Percentiles rank a stretch among this genome's conserved stretches.
phyloP scores from a whole-genome alignment of 2,888 invertebrate genomes.

The Salpingus planirostris region DNA sequence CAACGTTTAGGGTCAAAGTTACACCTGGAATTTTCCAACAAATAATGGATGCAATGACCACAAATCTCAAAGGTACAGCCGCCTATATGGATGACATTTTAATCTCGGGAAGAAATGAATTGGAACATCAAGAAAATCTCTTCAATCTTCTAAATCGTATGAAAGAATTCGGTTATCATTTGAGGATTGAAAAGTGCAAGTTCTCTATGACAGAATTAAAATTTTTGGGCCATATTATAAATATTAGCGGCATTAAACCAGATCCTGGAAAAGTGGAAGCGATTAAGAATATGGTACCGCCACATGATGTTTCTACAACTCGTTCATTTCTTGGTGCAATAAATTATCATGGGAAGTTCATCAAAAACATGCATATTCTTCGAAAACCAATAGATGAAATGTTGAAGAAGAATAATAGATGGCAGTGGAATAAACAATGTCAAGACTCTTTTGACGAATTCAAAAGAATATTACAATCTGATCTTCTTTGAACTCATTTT shows the following conservation, averaged over 20 bases:
- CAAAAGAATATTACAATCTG: constrained; percentile 3
- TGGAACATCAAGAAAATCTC: neutral
- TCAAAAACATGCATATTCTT: constrained; percentile 5
- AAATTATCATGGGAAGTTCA: constrained; percentile 2
- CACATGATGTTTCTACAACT: constrained; percentile 3
- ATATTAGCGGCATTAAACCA: constrained; percentile 10
- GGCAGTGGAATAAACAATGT: constrained; percentile 6
- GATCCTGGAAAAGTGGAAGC: constrained; percentile 10
- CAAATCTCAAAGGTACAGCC: no score
- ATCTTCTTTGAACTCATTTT: constrained; percentile 4
- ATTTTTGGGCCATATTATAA: constrained; percentile 9
- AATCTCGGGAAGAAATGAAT: neutral
- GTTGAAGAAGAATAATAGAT: constrained; percentile 3
- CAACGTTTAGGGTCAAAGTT: no score
- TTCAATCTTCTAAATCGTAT: neutral
- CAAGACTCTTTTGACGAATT: constrained; percentile 6
- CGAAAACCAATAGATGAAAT: constrained; percentile 9
- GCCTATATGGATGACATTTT: neutral
- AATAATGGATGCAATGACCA: no score
- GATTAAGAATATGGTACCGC: constrained; percentile 9
- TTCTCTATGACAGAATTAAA: constrained; percentile 11
- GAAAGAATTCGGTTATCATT: constrained; percentile 5
- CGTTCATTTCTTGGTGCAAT: constrained; percentile 3
- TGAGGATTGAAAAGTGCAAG: constrained; percentile 13
- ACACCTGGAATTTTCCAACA: no score